Evolutionary conservation across 2,888 invertebrate genomes (phyloP).

Genomic region (Myathropa florea): DNA sequence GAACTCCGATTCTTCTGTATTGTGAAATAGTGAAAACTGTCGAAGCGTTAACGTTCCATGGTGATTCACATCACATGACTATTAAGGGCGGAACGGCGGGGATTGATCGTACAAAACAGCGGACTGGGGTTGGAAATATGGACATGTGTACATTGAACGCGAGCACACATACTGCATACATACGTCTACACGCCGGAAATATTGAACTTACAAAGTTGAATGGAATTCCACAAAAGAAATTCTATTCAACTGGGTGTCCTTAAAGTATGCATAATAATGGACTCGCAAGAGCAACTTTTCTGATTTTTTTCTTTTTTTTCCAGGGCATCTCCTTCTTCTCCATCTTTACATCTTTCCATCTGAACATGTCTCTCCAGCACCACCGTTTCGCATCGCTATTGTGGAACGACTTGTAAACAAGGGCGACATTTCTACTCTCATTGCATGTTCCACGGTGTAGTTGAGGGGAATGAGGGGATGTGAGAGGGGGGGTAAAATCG

Average conservation of each 20-base stretch:
- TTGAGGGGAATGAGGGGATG: neutral
- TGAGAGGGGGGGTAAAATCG: constrained; percentile 11
- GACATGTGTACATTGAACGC: neutral
- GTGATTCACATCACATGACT: constrained; percentile 69
- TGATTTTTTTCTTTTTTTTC: neutral
- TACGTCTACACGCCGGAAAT: constrained; percentile 51
- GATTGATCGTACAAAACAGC: constrained; percentile 44
- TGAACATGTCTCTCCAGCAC: constrained; percentile 33
- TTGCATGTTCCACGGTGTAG: neutral
- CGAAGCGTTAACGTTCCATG: constrained; percentile 66
- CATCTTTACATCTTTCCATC: neutral
- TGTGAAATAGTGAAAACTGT: constrained; percentile 67
- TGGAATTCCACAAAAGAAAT: constrained; percentile 69
- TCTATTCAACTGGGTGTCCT: constrained; percentile 62
- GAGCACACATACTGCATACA: neutral
- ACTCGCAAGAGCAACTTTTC: constrained; percentile 56
- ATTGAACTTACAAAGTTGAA: constrained; percentile 67
- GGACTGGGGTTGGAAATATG: neutral
- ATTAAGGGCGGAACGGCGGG: constrained; percentile 41
- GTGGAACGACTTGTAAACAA: constrained; percentile 66
- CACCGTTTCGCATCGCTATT: constrained; percentile 25
- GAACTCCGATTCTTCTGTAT: constrained; percentile 11
- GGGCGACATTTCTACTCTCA: constrained; percentile 54
- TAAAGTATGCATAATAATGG: constrained; percentile 70
- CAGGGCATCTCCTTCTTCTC: constrained; percentile 18